A percentile compares a stretch with the other conserved stretches of the same genome.
phyloP scores from a whole-genome alignment of 2,797 vertebrate genomes.

The Nyctibius grandis region DNA sequence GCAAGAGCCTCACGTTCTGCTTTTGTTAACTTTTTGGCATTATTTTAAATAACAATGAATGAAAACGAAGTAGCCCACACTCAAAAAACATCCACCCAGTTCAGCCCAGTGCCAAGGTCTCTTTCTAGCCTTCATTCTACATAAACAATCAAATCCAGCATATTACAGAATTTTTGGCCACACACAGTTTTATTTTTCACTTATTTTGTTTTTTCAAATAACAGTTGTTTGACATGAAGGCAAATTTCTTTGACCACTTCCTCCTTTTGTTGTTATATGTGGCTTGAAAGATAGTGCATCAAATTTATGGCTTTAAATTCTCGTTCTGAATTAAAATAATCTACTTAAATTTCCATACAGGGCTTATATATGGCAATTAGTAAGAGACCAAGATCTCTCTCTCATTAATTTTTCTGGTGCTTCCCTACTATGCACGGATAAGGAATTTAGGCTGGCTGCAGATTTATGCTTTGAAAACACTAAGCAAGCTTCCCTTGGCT shows the following conservation, averaged over 20 bases:
- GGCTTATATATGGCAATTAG: not conserved
- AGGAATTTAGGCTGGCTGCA: not conserved
- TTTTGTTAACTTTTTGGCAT: not conserved
- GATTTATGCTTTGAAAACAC: not conserved
- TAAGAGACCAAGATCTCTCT: not conserved
- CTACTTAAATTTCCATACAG: not conserved
- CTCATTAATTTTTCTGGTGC: not conserved
- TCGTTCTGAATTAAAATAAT: not conserved
- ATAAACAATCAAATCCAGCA: not conserved
- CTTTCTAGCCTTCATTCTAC: not conserved
- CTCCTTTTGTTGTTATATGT: not conserved
- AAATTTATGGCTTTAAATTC: not conserved
- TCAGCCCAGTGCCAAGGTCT: not conserved
- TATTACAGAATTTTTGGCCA: not conserved
- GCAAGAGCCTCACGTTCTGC: not conserved
- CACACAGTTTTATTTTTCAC: not conserved
- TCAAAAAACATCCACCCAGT: not conserved
- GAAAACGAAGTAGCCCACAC: not conserved
- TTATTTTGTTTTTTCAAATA: slow-evolving; percentile 22
- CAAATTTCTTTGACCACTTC: not conserved
- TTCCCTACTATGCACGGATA: not conserved
- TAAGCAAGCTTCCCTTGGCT: not conserved
- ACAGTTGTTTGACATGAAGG: not conserved
- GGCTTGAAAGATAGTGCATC: not conserved
- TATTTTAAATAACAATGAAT: not conserved